Conservation (phyloP, 2,797 vertebrate genomes). For the Tiaroga cobitis region DNA sequence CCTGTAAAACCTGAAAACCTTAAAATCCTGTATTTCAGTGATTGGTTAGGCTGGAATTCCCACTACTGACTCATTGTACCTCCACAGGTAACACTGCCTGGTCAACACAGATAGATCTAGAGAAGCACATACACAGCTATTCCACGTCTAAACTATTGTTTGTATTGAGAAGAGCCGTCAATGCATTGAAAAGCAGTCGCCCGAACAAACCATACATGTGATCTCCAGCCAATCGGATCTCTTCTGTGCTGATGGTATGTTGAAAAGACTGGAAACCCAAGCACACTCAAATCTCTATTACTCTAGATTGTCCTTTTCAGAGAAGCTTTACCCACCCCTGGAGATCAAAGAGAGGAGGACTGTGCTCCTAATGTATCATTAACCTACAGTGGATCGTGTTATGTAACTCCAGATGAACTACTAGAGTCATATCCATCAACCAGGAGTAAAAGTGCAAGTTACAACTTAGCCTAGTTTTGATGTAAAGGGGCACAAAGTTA, state of each 20-base stretch:
- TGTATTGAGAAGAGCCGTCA: constrained; percentile 41
- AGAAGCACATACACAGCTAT: constrained; percentile 35
- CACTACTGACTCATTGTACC: constrained; percentile 8
- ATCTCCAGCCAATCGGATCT: constrained; percentile 26
- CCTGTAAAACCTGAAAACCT: too few relatives aligned
- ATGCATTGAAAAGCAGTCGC: constrained; percentile 45
- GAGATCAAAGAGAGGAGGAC: constrained; percentile 29
- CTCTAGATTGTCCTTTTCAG: background rate
- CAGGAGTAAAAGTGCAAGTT: background rate
- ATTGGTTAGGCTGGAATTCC: constrained; percentile 34
- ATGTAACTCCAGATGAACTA: background rate
- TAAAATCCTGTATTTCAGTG: background rate
- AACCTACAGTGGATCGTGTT: constrained; percentile 26
- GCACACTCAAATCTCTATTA: background rate
- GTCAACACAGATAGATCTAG: constrained; percentile 37
- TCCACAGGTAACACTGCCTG: constrained; percentile 33
- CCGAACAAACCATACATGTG: constrained; percentile 45
- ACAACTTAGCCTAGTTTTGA: background rate
- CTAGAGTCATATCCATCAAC: background rate
- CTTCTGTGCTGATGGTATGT: background rate
- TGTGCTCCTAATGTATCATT: background rate
- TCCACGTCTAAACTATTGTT: constrained; percentile 53
- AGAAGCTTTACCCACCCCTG: constrained; percentile 5
- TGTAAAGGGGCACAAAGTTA: background rate
- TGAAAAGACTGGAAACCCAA: constrained; percentile 24